Percentiles rank a stretch among this genome's conserved stretches.
Conservation (phyloP, 2,888 invertebrate species). For the Chesias legatella region DNA sequence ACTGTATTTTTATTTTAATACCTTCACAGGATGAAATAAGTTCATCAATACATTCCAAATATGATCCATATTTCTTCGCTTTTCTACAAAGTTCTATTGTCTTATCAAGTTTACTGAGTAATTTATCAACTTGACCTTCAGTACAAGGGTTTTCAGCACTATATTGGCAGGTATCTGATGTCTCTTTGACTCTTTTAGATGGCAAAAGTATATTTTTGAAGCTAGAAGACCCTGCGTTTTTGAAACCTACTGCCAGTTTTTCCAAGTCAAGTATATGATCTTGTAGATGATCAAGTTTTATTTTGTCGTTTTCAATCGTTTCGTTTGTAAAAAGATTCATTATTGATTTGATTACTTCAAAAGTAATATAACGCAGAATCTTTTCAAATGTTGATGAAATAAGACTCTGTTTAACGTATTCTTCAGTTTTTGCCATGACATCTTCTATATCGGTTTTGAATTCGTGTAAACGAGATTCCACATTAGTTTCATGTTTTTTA, state of each 20-base stretch:
- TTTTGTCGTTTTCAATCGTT: slow-evolving; percentile 1
- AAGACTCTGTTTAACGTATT: slow-evolving; percentile 34
- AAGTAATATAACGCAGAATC: slow-evolving; percentile 37
- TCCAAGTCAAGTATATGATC: slow-evolving; percentile 31
- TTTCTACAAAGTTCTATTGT: slow-evolving; percentile 35
- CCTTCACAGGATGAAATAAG: slow-evolving; percentile 41
- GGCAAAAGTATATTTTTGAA: slow-evolving; percentile 35
- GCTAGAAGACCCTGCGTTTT: slow-evolving; percentile 28
- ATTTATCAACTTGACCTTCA: slow-evolving; percentile 14
- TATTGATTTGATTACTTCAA: slow-evolving; percentile 34
- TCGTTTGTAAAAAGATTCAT: slow-evolving; percentile 26
- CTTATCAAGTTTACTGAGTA: slow-evolving; percentile 34
- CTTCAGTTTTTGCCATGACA: slow-evolving; percentile 34
- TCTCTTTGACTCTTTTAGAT: slow-evolving; percentile 36
- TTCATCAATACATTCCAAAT: slow-evolving; percentile 34
- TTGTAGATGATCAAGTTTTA: slow-evolving; percentile 27
- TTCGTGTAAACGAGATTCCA: slow-evolving; percentile 18
- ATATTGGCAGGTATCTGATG: slow-evolving; percentile 28
- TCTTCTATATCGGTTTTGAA: slow-evolving; percentile 36
- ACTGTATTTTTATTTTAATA: slow-evolving; percentile 32
- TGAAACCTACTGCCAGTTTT: slow-evolving; percentile 26
- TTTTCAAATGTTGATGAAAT: slow-evolving; percentile 31
- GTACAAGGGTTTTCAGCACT: slow-evolving; percentile 8
- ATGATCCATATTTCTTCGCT: slow-evolving; percentile 35
- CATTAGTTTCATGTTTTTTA: slow-evolving; percentile 2